Evolutionary conservation across 2,888 invertebrate species (phyloP).

Genomic region (Heteromurus nitidus): DNA sequence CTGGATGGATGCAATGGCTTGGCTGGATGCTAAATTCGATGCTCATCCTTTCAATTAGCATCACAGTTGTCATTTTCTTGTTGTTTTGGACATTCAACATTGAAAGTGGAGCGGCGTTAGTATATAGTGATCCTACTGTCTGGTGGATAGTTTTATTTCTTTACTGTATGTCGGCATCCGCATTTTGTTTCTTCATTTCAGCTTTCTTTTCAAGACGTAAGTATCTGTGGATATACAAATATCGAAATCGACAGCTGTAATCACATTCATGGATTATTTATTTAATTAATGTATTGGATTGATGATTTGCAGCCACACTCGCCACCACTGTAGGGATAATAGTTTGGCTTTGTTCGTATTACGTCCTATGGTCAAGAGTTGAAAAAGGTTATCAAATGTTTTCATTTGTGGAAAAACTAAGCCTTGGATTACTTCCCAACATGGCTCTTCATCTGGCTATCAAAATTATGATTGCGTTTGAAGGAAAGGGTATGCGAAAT

Average conservation of each 20-base stretch:
- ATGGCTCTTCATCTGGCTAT: conserved; percentile 73
- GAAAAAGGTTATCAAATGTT: conserved; percentile 63
- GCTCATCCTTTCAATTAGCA: conserved; percentile 75
- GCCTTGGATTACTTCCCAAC: conserved; percentile 73
- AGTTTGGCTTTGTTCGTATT: conserved; percentile 72
- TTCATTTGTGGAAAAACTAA: conserved; percentile 68
- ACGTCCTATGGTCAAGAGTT: conserved; percentile 36
- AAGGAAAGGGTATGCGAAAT: conserved; percentile 73
- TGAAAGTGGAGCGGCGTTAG: conserved; percentile 66
- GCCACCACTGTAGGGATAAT: conserved; percentile 74
- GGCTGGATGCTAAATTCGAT: conserved; percentile 78
- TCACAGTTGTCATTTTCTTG: conserved; percentile 74
- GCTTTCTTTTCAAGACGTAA: conserved; percentile 39
- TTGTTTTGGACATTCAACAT: conserved; percentile 74
- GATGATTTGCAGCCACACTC: conserved; percentile 72
- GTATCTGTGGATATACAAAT: too few species aligned
- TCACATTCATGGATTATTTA: not conserved
- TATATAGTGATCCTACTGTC: conserved; percentile 67
- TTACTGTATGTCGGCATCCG: conserved; percentile 75
- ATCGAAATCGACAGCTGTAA: not conserved
- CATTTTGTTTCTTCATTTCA: conserved; percentile 76
- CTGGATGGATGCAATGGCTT: conserved; percentile 78
- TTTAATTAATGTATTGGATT: not conserved
- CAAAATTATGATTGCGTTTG: conserved; percentile 73
- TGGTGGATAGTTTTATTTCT: conserved; percentile 76